Conservation (phyloP, 1,140 invertebrate genomes). For the Camponotus floridanus region DNA sequence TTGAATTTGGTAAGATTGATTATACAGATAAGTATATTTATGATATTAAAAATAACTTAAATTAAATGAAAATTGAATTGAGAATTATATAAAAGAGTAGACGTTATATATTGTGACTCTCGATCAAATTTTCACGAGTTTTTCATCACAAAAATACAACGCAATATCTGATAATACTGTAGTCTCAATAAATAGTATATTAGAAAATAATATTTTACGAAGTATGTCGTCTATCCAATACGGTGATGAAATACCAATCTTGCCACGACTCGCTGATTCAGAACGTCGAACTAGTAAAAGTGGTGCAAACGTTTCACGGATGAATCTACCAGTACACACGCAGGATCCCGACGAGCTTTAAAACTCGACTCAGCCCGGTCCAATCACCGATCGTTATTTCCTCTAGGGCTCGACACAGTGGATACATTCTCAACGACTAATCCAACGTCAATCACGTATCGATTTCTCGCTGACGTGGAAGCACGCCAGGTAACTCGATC, state of each 20-base stretch:
- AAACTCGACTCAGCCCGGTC: slow-evolving; percentile 41
- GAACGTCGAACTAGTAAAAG: slow-evolving; percentile 46
- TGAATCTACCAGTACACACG: slow-evolving; percentile 54
- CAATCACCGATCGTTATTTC: slow-evolving; percentile 63
- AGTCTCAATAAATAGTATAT: slow-evolving; percentile 15
- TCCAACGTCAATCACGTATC: slow-evolving; percentile 70
- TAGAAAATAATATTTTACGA: slow-evolving; percentile 41
- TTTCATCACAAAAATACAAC: background rate
- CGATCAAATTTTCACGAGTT: background rate
- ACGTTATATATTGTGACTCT: background rate
- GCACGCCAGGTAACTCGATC: slow-evolving; percentile 59
- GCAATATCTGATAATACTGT: slow-evolving; percentile 26
- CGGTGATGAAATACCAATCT: slow-evolving; percentile 48
- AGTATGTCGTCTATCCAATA: background rate
- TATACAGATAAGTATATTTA: background rate
- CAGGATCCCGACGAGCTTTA: slow-evolving; percentile 32
- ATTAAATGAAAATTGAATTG: background rate
- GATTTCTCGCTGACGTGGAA: slow-evolving; percentile 51
- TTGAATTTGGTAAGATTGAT: background rate
- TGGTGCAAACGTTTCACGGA: slow-evolving; percentile 51
- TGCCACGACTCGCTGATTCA: slow-evolving; percentile 45
- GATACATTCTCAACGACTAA: slow-evolving; percentile 67
- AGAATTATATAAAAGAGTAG: background rate
- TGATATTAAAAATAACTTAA: background rate
- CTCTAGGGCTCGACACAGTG: slow-evolving; percentile 24